Conservation (phyloP, 1,140 invertebrate species). For the Catajapyx aquilonaris region DNA sequence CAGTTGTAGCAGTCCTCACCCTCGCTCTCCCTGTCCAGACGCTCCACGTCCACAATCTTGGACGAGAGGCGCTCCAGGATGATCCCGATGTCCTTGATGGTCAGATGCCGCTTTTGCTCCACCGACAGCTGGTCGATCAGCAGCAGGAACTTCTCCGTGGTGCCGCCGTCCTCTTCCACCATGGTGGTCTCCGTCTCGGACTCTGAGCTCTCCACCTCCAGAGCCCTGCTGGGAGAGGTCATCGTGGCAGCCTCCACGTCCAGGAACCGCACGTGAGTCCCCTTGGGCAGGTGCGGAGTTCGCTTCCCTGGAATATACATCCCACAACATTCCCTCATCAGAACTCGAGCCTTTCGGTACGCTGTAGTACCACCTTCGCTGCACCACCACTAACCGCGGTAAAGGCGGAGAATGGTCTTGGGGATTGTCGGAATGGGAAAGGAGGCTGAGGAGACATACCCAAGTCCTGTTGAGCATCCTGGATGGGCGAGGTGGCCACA, state of each 20-base stretch:
- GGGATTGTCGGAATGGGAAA: conserved; percentile 24
- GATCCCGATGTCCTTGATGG: conserved; percentile 85
- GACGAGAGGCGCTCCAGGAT: conserved; percentile 76
- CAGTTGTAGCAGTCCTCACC: conserved; percentile 82
- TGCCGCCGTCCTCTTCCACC: conserved; percentile 67
- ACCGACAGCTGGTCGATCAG: conserved; percentile 78
- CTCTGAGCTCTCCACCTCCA: conserved; percentile 51
- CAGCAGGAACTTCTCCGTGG: conserved; percentile 74
- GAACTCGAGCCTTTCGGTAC: no score
- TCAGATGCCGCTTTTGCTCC: conserved; percentile 72
- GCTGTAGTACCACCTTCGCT: no score
- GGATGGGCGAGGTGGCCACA: conserved; percentile 74
- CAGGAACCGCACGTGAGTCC: conserved; percentile 43
- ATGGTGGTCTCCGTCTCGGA: conserved; percentile 81
- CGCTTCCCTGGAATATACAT: no score
- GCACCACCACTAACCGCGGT: no score
- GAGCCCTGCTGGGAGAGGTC: neutral
- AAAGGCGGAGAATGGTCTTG: no score
- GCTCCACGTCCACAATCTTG: conserved; percentile 80
- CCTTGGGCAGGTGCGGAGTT: conserved; percentile 7
- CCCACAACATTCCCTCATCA: no score
- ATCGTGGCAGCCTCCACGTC: conserved; percentile 36
- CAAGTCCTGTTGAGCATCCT: conserved; percentile 44
- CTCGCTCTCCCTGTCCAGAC: conserved; percentile 70
- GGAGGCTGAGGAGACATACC: conserved; percentile 28